These are phyloP conservation scores for Sebastes flavidus DNA, from an alignment of 2,797 vertebrate species.

Conservation along the genomic window DNA sequence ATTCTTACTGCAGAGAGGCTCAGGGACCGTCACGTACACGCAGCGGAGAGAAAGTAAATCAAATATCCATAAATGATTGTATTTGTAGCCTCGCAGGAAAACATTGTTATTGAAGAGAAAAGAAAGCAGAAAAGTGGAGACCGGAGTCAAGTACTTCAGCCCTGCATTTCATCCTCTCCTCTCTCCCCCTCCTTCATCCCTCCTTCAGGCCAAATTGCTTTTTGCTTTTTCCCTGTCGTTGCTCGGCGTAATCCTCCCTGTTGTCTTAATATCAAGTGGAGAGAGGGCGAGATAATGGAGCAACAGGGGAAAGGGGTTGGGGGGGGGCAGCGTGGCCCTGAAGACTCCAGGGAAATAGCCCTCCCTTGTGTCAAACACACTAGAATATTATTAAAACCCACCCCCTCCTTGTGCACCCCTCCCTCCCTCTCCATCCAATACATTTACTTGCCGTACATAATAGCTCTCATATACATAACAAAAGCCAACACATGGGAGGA, in stretches of 20 bases:
- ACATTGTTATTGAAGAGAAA: not conserved
- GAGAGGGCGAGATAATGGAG: conserved; percentile 55
- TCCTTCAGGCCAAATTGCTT: conserved; percentile 57
- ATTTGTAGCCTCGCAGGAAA: conserved; percentile 12
- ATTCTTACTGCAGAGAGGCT: not conserved
- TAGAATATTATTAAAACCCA: conserved; percentile 54
- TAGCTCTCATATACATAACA: conserved; percentile 62
- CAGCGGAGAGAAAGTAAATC: not conserved
- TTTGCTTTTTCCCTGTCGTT: conserved; percentile 43
- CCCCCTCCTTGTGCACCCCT: not conserved
- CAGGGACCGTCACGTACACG: not conserved
- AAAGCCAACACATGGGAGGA: conserved; percentile 26
- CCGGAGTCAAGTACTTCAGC: conserved; percentile 12
- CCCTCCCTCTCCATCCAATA: conserved; percentile 15
- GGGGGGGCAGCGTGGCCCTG: not conserved
- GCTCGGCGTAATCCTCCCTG: conserved; percentile 53
- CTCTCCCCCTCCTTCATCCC: not conserved
- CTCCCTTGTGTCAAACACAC: conserved; percentile 46
- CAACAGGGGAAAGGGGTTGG: not conserved
- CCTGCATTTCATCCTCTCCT: not conserved
- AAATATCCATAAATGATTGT: conserved; percentile 15
- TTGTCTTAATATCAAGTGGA: conserved; percentile 71
- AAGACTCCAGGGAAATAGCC: conserved; percentile 56
- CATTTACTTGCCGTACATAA: conserved; percentile 47
- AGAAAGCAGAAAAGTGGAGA: conserved; percentile 9